phyloP scores from a whole-genome alignment of 64 coral and sea anemone species.

The Stichodactyla helianthus region DNA sequence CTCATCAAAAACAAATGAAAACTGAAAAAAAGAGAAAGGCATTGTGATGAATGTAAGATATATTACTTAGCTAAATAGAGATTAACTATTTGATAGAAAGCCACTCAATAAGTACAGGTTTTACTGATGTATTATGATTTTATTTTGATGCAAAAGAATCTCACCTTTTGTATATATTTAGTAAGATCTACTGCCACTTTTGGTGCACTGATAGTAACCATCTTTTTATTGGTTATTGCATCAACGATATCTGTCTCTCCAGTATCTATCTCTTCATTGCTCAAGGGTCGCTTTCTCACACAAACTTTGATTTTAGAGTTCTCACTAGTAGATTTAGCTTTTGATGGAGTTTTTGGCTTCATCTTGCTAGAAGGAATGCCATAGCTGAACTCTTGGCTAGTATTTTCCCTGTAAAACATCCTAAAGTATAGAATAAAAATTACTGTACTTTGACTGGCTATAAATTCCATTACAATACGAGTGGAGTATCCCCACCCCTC shows the following conservation, averaged over 20 bases:
- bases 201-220: slow-evolving; percentile 44
- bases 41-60: slow-evolving; percentile 20
- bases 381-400: slow-evolving; percentile 50
- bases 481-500: too few relatives aligned
- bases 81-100: too few relatives aligned
- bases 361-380: slow-evolving; percentile 69
- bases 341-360: slow-evolving; percentile 41
- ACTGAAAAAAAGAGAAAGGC: slow-evolving; percentile 32
- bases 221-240: neutral
- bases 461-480: neutral
- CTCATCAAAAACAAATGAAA: slow-evolving; percentile 88
- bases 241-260: slow-evolving; percentile 63
- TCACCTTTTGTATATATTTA: slow-evolving; percentile 81
- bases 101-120: too few relatives aligned
- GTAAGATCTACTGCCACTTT: slow-evolving; percentile 81
- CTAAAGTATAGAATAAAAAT: neutral
- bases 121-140: too few relatives aligned
- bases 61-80: neutral
- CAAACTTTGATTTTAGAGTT: slow-evolving; percentile 71
- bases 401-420: neutral
- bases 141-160: neutral
- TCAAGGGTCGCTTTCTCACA: slow-evolving; percentile 75
- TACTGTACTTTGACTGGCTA: neutral
- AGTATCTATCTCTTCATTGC: slow-evolving; percentile 14
- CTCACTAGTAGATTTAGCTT: slow-evolving; percentile 1